phyloP scores from a whole-genome alignment of 1,140 invertebrate genomes.

The Lethocerus indicus region DNA sequence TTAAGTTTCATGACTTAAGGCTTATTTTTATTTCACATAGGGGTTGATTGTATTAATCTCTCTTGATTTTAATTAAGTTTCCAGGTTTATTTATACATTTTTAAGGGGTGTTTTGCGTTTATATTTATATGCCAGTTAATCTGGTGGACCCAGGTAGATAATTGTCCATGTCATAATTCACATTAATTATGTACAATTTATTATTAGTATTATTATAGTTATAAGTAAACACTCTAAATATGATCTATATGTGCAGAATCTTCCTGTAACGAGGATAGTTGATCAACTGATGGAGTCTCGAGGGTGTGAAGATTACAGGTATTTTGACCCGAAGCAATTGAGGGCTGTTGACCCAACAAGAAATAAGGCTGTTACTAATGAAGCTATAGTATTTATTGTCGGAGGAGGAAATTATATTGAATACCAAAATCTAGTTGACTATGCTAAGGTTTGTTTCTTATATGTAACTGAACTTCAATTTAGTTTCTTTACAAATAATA shows the following conservation, averaged over 20 bases:
- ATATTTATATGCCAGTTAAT: too few relatives aligned
- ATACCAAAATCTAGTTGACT: constrained; percentile 95
- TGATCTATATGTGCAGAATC: constrained; percentile 35
- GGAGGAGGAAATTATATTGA: constrained; percentile 99
- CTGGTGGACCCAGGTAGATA: too few relatives aligned
- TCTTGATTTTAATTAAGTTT: too few relatives aligned
- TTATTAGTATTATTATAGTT: constrained; percentile 5
- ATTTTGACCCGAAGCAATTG: constrained; percentile 83
- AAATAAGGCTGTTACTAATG: constrained; percentile 42
- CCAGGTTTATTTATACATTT: too few relatives aligned
- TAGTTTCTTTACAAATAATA: constrained; percentile 1
- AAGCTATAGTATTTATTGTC: constrained; percentile 91
- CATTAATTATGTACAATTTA: constrained; percentile 2
- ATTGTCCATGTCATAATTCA: not conserved
- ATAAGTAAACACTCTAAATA: not conserved
- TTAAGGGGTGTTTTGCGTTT: too few relatives aligned
- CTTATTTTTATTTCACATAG: too few relatives aligned
- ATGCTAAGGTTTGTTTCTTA: constrained; percentile 49
- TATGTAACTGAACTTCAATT: not conserved
- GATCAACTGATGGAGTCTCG: constrained; percentile 76
- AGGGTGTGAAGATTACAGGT: constrained; percentile 74
- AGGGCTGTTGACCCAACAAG: constrained; percentile 43
- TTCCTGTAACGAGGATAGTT: constrained; percentile 81
- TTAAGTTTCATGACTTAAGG: too few relatives aligned
- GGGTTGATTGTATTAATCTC: too few relatives aligned